These are phyloP conservation scores for Littorina saxatilis DNA, from an alignment of 1,140 invertebrate genomes.

Conservation along the genomic window DNA sequence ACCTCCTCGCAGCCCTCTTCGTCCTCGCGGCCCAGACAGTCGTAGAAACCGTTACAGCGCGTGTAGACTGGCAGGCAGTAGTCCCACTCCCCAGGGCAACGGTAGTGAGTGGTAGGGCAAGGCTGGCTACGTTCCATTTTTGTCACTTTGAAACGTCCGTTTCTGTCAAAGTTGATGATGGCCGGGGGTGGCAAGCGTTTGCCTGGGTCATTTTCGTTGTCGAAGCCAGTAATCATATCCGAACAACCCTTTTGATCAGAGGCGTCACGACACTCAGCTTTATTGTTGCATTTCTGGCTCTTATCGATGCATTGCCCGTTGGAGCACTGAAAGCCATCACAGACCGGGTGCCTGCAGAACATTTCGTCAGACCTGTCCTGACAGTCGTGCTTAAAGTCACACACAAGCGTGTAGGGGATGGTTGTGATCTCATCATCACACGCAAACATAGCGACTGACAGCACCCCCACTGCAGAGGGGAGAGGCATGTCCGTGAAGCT, in stretches of 20 bases:
- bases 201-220: background rate
- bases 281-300: background rate
- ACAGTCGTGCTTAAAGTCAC: constrained; percentile 26
- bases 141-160: constrained; percentile 8
- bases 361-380: background rate
- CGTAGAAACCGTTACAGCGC: no score
- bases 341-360: background rate
- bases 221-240: background rate
- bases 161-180: background rate
- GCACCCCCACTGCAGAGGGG: background rate
- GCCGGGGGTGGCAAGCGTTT: background rate
- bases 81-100: background rate
- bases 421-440: background rate
- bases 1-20: no score
- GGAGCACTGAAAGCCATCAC: constrained; percentile 4
- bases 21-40: no score
- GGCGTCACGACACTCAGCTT: background rate
- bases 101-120: no score
- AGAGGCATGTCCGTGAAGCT: no score
- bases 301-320: constrained; percentile 20
- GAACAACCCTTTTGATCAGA: constrained; percentile 1
- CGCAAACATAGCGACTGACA: background rate
- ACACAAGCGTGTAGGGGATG: constrained; percentile 23
- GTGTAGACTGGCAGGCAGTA: constrained; percentile 21
- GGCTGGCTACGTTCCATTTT: no score